phyloP scores from a whole-genome alignment of 2,113 vertebrate species.

The Lophochroa leadbeateri region DNA sequence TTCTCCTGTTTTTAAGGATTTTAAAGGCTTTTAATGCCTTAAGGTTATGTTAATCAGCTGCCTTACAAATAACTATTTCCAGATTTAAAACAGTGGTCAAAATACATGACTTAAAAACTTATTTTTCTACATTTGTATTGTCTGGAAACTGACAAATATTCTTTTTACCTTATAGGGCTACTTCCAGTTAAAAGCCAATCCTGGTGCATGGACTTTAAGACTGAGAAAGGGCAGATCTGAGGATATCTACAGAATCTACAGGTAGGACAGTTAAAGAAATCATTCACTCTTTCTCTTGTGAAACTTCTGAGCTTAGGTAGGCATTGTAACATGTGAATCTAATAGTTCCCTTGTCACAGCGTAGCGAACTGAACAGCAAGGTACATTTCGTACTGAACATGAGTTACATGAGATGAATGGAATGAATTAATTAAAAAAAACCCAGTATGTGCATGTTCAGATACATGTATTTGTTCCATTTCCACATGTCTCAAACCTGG shows the following conservation, averaged over 20 bases:
- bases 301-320: not conserved
- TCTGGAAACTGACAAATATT: not conserved
- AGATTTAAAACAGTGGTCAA: not conserved
- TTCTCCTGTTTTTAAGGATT: not conserved
- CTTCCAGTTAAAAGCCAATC: conserved; percentile 97
- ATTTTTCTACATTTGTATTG: not conserved
- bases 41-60: not conserved
- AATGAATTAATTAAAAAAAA: not conserved
- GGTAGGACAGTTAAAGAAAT: conserved; percentile 71
- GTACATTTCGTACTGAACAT: not conserved
- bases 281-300: not conserved
- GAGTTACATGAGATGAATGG: not conserved
- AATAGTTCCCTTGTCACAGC: not conserved
- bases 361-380: not conserved
- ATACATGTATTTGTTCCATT: not conserved
- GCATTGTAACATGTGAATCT: not conserved
- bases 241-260: conserved; percentile 98
- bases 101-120: not conserved
- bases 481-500: not conserved
- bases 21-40: not conserved
- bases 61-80: not conserved
- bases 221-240: conserved; percentile 95
- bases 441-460: not conserved
- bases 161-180: conserved; percentile 83
- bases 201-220: conserved; percentile 92